Conservation (phyloP, 1,140 invertebrate genomes). For the Meloidogyne floridensis region DNA sequence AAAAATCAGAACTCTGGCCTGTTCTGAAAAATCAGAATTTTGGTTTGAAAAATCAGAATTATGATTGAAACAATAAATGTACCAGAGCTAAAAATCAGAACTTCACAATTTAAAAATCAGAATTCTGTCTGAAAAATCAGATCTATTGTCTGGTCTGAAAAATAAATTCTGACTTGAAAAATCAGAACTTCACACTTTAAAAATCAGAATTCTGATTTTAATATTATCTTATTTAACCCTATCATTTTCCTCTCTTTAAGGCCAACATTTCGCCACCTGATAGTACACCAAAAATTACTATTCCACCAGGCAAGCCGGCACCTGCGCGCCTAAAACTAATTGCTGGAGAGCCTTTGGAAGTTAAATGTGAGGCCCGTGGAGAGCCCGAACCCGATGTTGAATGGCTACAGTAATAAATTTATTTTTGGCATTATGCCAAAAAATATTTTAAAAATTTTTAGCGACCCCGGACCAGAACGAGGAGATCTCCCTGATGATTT, state of each 20-base stretch:
- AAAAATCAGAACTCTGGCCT: too few species aligned
- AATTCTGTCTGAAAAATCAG: background rate
- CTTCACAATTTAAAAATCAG: constrained; percentile 21
- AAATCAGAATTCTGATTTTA: background rate
- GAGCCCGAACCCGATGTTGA: constrained; percentile 65
- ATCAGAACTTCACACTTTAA: too few species aligned
- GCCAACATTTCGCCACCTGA: constrained; percentile 2
- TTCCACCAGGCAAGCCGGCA: constrained; percentile 30
- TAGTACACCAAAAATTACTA: constrained; percentile 47
- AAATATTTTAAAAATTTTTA: constrained; percentile 27
- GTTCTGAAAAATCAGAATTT: too few species aligned
- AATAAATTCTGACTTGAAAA: background rate
- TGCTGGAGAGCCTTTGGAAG: constrained; percentile 62
- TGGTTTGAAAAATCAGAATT: too few species aligned
- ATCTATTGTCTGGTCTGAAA: background rate
- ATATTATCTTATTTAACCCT: background rate
- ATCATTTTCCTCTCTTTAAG: constrained; percentile 8
- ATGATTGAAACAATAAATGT: too few species aligned
- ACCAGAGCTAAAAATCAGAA: too few species aligned
- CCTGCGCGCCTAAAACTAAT: constrained; percentile 33
- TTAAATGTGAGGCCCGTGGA: constrained; percentile 63
- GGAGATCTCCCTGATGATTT: constrained; percentile 65
- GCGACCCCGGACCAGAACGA: constrained; percentile 64
- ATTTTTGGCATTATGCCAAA: background rate
- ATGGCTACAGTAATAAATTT: constrained; percentile 61